Evolutionary conservation across 2,113 vertebrate genomes (phyloP), one percentile per base, ranked within the genome.

Genomic region (Prolemur simus): DNA sequence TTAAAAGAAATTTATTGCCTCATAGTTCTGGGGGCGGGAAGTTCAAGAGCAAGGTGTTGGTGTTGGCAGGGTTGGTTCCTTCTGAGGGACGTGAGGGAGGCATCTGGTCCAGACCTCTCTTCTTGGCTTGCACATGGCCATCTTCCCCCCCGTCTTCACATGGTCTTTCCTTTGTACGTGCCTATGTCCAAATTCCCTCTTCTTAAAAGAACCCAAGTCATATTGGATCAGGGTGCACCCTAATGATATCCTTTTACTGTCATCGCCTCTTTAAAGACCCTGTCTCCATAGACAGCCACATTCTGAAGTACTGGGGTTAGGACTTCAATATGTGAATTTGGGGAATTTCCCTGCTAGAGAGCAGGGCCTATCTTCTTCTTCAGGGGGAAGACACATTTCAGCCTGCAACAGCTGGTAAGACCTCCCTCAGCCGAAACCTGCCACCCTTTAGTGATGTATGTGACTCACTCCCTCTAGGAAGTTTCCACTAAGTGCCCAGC

Each of bases 101-200:
- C 25, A 34, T 76, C 8, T 25, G 39, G 60, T 63, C 25, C 81
- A 34, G 20, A 32, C 32, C 7, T 34, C 29, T 47, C 13, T n/a
- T 52, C 45, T 1, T 32, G 45, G 8, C 54, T 56, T 63, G 32
- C 18, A 5, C n/a, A 32, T 13, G 80, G 5, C 21, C 32, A 3
- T 66, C 45, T 54, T 69, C 42, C 71, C 39, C 39, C 37, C 8
- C n/a, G 32, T 37, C 37, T 27, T 87, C 89, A 52, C 3, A 0
- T 37, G 3, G 1, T n/a, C 42, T 52, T 18, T n/a, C 1, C 1
- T 68, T 74, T 45, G 34, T 29, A 20, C 2, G 0, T 25, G 52
- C 56, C 29, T 49, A 14, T 78, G 39, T 60, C 54, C 29, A 23
- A 27, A 58, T 73, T 18, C 73, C 49, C 37, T 77, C 29, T 76